These are phyloP conservation scores for Chaetoderma sp. DNA, from an alignment of 2,888 invertebrate genomes.

Conservation along the genomic window DNA sequence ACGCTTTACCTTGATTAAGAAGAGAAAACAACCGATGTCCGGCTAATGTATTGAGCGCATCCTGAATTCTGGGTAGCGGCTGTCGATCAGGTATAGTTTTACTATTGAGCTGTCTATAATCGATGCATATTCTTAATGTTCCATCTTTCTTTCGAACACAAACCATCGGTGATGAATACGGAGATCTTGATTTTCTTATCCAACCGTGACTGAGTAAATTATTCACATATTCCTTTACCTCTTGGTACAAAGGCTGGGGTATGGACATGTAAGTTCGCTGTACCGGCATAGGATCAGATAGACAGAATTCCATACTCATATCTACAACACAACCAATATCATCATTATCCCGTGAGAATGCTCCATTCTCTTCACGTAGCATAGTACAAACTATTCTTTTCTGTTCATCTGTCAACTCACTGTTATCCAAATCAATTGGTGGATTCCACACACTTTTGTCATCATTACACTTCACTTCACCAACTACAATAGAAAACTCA, in stretches of 20 bases:
- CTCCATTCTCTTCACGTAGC: slow-evolving; percentile 26
- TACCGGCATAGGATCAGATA: slow-evolving; percentile 35
- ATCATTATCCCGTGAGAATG: slow-evolving; percentile 30
- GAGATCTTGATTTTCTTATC: slow-evolving; percentile 25
- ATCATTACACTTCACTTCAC: not conserved
- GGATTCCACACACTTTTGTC: slow-evolving; percentile 22
- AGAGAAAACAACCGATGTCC: slow-evolving; percentile 29
- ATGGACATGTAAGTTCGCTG: slow-evolving; percentile 30
- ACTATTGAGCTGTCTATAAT: slow-evolving; percentile 26
- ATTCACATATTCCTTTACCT: slow-evolving; percentile 38
- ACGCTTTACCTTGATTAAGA: slow-evolving; percentile 28
- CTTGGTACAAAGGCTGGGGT: slow-evolving; percentile 33
- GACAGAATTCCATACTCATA: slow-evolving; percentile 31
- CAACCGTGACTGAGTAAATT: slow-evolving; percentile 29
- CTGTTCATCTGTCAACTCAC: slow-evolving; percentile 23
- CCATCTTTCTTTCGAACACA: slow-evolving; percentile 28
- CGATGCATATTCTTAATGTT: slow-evolving; percentile 26
- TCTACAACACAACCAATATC: slow-evolving; percentile 32
- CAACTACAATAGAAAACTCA: too few relatives aligned
- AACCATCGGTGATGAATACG: slow-evolving; percentile 26
- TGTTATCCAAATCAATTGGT: slow-evolving; percentile 13
- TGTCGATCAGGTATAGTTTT: slow-evolving; percentile 20
- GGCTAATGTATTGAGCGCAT: slow-evolving; percentile 18
- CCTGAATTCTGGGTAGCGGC: slow-evolving; percentile 30
- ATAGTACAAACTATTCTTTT: slow-evolving; percentile 16